Base-by-base conservation (phyloP, 2,888 invertebrate genomes). In the Calameuta filiformis region DNA sequence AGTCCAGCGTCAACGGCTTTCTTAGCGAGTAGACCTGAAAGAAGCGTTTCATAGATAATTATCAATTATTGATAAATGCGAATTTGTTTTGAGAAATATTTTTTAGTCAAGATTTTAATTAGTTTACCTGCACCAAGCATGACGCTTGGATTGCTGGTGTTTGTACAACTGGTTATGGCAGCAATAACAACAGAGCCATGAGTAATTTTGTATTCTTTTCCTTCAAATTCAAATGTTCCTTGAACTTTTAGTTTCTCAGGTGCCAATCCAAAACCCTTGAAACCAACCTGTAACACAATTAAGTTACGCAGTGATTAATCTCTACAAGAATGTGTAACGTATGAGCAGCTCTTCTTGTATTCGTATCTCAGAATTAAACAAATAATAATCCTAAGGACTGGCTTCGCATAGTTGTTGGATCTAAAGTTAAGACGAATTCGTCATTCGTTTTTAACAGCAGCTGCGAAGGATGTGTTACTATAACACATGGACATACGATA, bases 131-230 rank as follows among this genome's bases (percentile, higher is more conserved):
- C 99, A 68, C 98, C 99, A 31, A 99, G 93, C 99, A 99, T 99
- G 11, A 99, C 99, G 84, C 98, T 98, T 0, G 99, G 99, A 91
- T 99, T 99, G 86, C 97, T 97, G 0, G 99, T 99, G 90, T 99
- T 99, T 77, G 99, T 99, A 92, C 99, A 99, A 35, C 98, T 98
- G 1, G 99, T 99, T 86, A 99, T 99, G 76, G 99, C 99, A 0
- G 99, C 98, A 83, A 99, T 98, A 78, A 99, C 96, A 33, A 99
- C 98, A 1, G 98, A 97, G 3, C 99, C 98, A 91, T 99, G 98
- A 0, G 92, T 94, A 82, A 99, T 93, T 69, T 93, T 93, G 92
- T 98, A 98, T 81, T 96, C 95, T 82, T 94, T 93, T 11, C 96
- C 96, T 87, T 98, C 96, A 93, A 93, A 97, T 77, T 95, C 94